Base-by-base conservation (phyloP, 2,888 invertebrate genomes). In the Mimas tiliae region DNA sequence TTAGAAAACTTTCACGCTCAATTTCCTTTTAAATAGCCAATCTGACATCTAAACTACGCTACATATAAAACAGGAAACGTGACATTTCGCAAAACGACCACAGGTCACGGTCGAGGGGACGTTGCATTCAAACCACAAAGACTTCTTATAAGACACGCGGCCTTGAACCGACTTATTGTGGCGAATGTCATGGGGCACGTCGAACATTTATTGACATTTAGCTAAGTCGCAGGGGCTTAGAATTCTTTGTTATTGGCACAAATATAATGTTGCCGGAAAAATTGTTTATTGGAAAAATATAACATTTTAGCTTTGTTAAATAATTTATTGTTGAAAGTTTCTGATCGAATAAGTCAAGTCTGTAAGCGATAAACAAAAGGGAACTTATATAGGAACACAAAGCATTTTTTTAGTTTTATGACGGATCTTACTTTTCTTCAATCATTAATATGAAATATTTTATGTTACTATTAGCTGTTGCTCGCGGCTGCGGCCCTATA, bases 61-160 rank as follows among this genome's bases (percentile, higher is more conserved):
- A 42, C 58, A 42, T 42, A 19, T 38, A 42, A 58, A 11, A 16
- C 58, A 19, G 42, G 16, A 58, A 58, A 58, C 42, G 58, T 58
- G 63, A 51, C 50, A 34, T 50, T 50, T 51, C 14, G 51, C 51
- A 51, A 64, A 64, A 64, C 14, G 38, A 12, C 51, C 63, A 16
- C 58, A 16, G 64, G 72, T 72, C 67, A 55, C 63, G 68, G 67
- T 71, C 63, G 48, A 62, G 69, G 62, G 69, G 19, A 42, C 58
- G 42, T 19, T 19, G 42, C 58, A 58, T 58, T 58, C 58, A 38
- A 34, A 12, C 58, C 58, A 58, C 58, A 58, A 58, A 58, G 58
- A 58, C 42, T 58, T 55, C 38, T 58, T 38, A 38, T 42, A 58
- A 58, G 58, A 58, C 58, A 42, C 19, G 12, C 58, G 38, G 42